Conservation (phyloP, 2,113 vertebrate genomes). For the Ursus arctos region DNA sequence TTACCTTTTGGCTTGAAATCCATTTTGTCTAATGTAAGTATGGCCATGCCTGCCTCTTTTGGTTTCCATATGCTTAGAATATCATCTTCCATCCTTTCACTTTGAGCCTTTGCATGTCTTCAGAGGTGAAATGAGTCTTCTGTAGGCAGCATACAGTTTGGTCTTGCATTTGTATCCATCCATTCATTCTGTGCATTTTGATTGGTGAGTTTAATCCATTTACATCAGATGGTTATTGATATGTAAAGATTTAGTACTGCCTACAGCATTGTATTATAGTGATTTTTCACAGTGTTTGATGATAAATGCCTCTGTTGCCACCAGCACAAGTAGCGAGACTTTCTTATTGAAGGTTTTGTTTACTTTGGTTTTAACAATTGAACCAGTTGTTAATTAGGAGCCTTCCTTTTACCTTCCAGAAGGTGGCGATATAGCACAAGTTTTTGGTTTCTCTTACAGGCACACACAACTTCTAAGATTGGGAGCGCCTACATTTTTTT, state of each 20-base stretch:
- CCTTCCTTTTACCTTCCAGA: background rate
- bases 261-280: background rate
- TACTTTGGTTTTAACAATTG: background rate
- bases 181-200: background rate
- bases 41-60: background rate
- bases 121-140: background rate
- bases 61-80: background rate
- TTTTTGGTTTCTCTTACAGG: background rate
- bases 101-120: background rate
- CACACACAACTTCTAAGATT: background rate
- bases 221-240: background rate
- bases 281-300: background rate
- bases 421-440: background rate
- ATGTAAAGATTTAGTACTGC: background rate
- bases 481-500: background rate
- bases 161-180: background rate
- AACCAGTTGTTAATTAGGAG: background rate
- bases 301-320: background rate
- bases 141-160: background rate
- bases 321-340: background rate
- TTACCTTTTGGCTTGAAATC: background rate
- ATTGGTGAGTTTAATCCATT: background rate
- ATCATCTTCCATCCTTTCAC: background rate
- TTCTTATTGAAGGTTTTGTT: background rate
- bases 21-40: background rate